Percentiles rank a stretch among this genome's conserved stretches.
These are phyloP conservation scores for Mus spicilegus DNA, from an alignment of 2,113 vertebrate genomes.

Conservation along the genomic window DNA sequence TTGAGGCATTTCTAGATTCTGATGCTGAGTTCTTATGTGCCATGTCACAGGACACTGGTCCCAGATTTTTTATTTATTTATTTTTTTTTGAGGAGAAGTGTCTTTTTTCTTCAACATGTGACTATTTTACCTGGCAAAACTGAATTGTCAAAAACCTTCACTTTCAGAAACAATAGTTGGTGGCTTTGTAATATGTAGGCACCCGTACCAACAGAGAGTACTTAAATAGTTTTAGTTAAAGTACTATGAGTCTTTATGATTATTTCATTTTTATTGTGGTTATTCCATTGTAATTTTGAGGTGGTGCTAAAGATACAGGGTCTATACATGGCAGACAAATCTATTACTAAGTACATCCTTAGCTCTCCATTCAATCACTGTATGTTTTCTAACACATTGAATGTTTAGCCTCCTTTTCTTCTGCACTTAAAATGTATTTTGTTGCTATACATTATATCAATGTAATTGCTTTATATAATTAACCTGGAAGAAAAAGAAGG, in stretches of 20 bases:
- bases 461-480: slow-evolving; percentile 60
- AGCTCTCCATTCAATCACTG: background rate
- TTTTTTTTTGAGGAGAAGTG: background rate
- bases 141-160: background rate
- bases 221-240: background rate
- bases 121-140: background rate
- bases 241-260: background rate
- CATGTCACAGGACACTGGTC: background rate
- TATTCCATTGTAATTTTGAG: background rate
- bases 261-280: background rate
- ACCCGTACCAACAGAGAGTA: background rate
- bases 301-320: background rate
- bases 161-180: background rate
- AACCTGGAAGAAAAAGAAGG: slow-evolving; percentile 32
- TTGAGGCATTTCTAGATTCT: background rate
- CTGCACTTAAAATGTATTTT: slow-evolving; percentile 17
- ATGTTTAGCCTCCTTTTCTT: background rate
- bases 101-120: background rate
- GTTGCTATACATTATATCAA: background rate
- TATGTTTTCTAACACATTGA: slow-evolving; percentile 6
- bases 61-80: too few species aligned
- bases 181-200: background rate
- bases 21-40: background rate
- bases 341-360: background rate
- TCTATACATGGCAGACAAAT: background rate